Evolutionary conservation across 2,797 vertebrate genomes (phyloP).

Genomic region (Falco rusticolus): DNA sequence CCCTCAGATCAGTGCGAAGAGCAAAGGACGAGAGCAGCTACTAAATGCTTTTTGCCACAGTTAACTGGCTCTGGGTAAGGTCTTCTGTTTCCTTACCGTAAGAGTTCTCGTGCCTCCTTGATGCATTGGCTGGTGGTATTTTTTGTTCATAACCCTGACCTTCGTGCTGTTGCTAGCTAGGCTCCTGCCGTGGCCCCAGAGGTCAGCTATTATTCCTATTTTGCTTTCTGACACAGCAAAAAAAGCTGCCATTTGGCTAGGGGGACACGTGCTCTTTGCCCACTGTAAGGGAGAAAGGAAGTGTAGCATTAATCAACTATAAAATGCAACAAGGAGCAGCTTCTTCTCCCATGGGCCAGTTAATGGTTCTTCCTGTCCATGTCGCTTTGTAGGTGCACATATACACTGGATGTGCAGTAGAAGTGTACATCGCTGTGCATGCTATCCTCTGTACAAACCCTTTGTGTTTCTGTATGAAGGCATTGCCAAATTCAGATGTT

Average conservation of each 20-base stretch:
- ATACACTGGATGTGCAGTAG: neutral
- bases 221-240: neutral
- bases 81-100: neutral
- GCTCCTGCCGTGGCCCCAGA: neutral
- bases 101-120: neutral
- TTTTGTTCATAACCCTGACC: neutral
- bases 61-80: neutral
- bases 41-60: neutral
- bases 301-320: neutral
- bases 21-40: neutral
- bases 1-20: rapidly evolving
- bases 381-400: neutral
- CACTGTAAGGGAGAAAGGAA: neutral
- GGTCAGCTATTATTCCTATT: neutral
- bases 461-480: neutral
- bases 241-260: neutral
- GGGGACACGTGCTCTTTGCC: neutral
- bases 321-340: neutral
- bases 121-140: neutral
- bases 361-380: neutral
- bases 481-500: neutral
- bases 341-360: neutral
- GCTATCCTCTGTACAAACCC: neutral
- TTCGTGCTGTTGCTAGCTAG: neutral
- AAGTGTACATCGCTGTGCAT: neutral